Base-by-base conservation (phyloP, 2,113 vertebrate genomes). In the Ursus arctos region DNA sequence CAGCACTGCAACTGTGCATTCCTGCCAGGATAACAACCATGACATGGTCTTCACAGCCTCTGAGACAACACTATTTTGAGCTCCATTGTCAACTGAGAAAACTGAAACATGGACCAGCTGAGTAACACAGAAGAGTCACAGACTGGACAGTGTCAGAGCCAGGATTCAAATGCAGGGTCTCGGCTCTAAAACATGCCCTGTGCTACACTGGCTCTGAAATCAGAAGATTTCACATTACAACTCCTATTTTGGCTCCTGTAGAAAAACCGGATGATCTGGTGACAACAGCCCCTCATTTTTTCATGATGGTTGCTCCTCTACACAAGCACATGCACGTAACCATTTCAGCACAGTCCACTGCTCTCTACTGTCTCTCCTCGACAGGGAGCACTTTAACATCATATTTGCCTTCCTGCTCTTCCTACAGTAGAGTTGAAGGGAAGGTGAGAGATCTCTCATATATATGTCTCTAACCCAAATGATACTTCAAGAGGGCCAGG, bases 1-100 rank as follows among this genome's bases (percentile, higher is more conserved):
- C 28, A 69, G 18, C 6, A 0, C 4, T 5, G 2, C 16, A 57
- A 36, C 12, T n/a, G 33, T 9, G 7, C 14, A 9, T 0, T 2
- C 40, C 74, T 63, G 31, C 18, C 28, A 36, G 40, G 14, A 4
- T 16, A 31, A n/a, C 53, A 57, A 1, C 16, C 36, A 72, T 1
- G 0, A 0, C 74, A 9, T 4, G 4, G 0, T 53, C 19, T 53
- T 67, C 43, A 26, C 7, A 55, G 15, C 8, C 11, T 57, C 51
- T 15, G 7, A 51, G 16, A 28, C 8, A 85, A 18, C 26, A 28
- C 26, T 36, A 11, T 57, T 28, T 65, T 91, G 55, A 61, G 59
- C 22, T 40, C 19, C 57, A 31, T 40, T 91, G 88, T 72, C 33
- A 21, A 11, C 0, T 47, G 22, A 57, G 24, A 69, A 84, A 43